Base-by-base conservation (phyloP, 2,888 invertebrate species). In the Eupithecia exiguata region DNA sequence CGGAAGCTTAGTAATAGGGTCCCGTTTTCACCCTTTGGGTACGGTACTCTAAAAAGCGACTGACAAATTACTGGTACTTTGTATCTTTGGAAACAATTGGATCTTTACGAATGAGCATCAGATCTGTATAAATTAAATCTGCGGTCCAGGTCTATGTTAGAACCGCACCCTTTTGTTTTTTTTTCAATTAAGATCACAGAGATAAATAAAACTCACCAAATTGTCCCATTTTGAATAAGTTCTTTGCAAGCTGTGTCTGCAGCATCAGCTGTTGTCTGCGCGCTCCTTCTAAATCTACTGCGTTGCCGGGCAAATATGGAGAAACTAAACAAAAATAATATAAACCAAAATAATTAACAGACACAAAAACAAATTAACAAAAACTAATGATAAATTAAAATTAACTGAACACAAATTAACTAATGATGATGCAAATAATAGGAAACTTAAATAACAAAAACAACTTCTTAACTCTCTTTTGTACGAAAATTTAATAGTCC, bases 151-250 rank as follows among this genome's bases (percentile, higher is more conserved):
- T 30, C 30, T 30, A 30, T 4, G 30, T 30, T 30, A 30, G 30
- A 4, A 30, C 30, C 30, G 30, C 30, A 30, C 1, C 1, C 4
- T 30, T 30, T 30, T 30, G 30, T 30, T 30, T 4, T 30, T 3
- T 30, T 30, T 30, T 1, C 1, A 30, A 30, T 30, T 30, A 40
- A 10, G 12, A 40, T 40, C 38, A 40, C 38, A 36, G 30, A 5
- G 1, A 38, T 38, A 38, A 38, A 38, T n/a, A 30, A 30, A 35
- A 61, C 86, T 87, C 35, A 92, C 93, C 94, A 65, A 93, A 93
- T 76, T 94, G 94, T 12, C 94, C 94, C 90, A 95, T 94, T 79
- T 94, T 95, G 84, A 94, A 92, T 9, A 95, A 88, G 75, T 94
- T 94, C 87, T 94, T 95, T 18, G 94, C 94, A 1, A 95, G 88